phyloP scores from a whole-genome alignment of 2,888 invertebrate genomes.

The Microdon myrmicae region DNA sequence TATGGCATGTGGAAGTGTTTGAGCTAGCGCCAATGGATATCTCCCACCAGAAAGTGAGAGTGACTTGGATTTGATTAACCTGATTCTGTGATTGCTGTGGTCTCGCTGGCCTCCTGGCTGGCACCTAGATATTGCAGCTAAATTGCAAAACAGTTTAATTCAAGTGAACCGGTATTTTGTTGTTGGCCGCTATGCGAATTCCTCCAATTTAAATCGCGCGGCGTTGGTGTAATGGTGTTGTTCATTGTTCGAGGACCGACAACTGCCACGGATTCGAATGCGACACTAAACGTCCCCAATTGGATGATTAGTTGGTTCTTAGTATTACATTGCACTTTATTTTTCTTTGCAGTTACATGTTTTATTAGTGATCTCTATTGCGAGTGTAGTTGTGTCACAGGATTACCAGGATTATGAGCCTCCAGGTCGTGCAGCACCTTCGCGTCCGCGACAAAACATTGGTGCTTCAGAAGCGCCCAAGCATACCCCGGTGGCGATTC shows the following conservation, averaged over 20 bases:
- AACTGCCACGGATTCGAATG: background rate
- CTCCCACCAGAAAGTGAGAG: conserved; percentile 24
- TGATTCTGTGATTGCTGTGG: conserved; percentile 23
- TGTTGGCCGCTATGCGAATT: conserved; percentile 20
- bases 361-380: conserved; percentile 57
- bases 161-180: conserved; percentile 28
- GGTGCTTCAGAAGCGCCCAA: conserved; percentile 56
- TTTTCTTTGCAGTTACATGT: conserved; percentile 56
- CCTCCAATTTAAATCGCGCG: conserved; percentile 6
- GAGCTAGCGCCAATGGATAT: conserved; percentile 16
- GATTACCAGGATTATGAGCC: conserved; percentile 66
- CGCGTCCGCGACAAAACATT: conserved; percentile 59
- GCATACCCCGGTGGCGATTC: conserved; percentile 78
- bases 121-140: conserved; percentile 9
- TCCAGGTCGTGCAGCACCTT: conserved; percentile 61
- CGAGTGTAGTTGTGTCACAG: conserved; percentile 59
- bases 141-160: conserved; percentile 38
- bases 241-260: conserved; percentile 1
- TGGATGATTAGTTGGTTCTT: background rate
- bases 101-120: conserved; percentile 7
- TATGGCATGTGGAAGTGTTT: conserved; percentile 10
- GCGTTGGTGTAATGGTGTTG: background rate
- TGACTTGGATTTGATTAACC: conserved; percentile 30
- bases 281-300: background rate
- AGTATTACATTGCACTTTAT: conserved; percentile 4